phyloP scores from a whole-genome alignment of 2,113 vertebrate species.

The Rhipidura dahli region DNA sequence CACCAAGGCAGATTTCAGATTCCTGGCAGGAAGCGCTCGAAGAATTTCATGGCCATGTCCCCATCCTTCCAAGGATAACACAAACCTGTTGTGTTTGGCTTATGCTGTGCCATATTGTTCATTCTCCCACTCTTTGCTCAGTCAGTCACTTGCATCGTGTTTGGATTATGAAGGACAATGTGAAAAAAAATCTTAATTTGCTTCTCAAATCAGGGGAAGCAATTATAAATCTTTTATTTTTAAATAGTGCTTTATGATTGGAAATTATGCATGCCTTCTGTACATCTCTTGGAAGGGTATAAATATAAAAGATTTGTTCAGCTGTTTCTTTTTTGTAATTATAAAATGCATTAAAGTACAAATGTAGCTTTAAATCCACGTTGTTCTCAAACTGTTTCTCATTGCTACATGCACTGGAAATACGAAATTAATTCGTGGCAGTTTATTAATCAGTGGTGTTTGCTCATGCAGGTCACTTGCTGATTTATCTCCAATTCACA shows the following conservation, averaged over 20 bases:
- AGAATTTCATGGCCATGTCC: background rate
- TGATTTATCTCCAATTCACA: constrained; percentile 42
- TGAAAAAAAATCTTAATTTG: constrained; percentile 11
- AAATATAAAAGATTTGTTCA: constrained; percentile 36
- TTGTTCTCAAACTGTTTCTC: constrained; percentile 25
- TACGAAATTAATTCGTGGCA: constrained; percentile 23
- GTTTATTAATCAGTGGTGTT: constrained; percentile 58
- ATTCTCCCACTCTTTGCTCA: background rate
- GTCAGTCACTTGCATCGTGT: background rate
- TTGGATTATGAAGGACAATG: background rate
- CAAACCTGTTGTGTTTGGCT: background rate
- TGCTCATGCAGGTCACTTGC: constrained; percentile 50
- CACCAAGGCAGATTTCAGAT: background rate
- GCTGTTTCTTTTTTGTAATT: constrained; percentile 31
- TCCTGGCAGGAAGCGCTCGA: background rate
- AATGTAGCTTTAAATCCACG: constrained; percentile 42
- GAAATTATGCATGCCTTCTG: constrained; percentile 53
- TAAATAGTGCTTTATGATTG: constrained; percentile 41
- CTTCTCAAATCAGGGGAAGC: constrained; percentile 31
- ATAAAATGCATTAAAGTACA: constrained; percentile 38
- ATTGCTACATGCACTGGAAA: background rate
- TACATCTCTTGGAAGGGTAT: background rate
- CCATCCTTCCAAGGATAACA: background rate
- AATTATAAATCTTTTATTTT: constrained; percentile 44
- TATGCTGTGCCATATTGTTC: background rate